Conservation (phyloP, 2,888 invertebrate species). For the Empis stercorea region DNA sequence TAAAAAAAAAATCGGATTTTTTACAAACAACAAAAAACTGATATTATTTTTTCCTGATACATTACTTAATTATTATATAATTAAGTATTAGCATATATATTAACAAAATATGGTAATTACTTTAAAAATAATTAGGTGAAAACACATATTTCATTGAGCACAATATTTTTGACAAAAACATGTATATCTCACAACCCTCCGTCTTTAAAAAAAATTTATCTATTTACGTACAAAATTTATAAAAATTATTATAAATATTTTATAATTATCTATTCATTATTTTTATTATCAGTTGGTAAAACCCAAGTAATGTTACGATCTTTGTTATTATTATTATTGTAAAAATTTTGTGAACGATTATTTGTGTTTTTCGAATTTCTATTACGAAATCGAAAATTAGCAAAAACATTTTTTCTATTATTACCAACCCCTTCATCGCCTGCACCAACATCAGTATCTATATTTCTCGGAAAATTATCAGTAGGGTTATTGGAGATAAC, state of each 20-base stretch:
- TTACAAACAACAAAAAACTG: no score
- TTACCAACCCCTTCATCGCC: constrained; percentile 4
- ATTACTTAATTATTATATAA: no score
- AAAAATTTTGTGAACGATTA: neutral
- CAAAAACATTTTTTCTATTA: constrained; percentile 24
- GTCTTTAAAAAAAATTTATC: no score
- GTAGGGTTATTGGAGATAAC: neutral
- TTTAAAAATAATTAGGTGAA: no score
- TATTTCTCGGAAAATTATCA: constrained; percentile 21
- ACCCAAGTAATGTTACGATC: neutral
- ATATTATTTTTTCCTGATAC: no score
- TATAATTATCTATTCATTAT: neutral
- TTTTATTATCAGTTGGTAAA: neutral
- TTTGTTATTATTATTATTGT: neutral
- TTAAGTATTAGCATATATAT: no score
- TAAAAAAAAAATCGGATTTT: no score
- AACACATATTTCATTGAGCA: no score
- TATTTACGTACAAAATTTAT: no score
- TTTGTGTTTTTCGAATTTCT: constrained; percentile 20
- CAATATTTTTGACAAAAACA: no score
- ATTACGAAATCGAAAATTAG: constrained; percentile 29
- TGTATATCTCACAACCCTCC: no score
- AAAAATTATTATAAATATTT: neutral
- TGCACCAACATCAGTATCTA: constrained; percentile 13
- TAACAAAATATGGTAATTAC: no score